Conservation (phyloP, 2,888 invertebrate genomes). For the Liodrosophila aerea region DNA sequence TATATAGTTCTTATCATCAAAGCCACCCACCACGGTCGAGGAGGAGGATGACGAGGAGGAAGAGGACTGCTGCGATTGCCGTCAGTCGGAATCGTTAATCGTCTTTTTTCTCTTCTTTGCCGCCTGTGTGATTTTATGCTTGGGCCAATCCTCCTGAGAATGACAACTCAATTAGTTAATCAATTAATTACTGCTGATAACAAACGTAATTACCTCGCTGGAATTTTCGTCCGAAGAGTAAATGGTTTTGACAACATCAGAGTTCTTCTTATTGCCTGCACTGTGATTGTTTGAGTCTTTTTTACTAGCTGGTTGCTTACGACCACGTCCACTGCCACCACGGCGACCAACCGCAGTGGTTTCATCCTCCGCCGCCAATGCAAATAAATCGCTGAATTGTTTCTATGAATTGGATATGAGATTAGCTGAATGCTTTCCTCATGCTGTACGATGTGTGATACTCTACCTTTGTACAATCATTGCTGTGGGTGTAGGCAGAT, state of each 20-base stretch:
- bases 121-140: slow-evolving; percentile 89
- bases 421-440: too few relatives aligned
- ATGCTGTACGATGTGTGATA: too few relatives aligned
- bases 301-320: slow-evolving; percentile 84
- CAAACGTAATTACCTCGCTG: slow-evolving; percentile 87
- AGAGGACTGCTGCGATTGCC: slow-evolving; percentile 39
- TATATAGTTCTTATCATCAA: slow-evolving; percentile 61
- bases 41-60: slow-evolving; percentile 5
- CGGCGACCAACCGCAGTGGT: slow-evolving; percentile 85
- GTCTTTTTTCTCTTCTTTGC: slow-evolving; percentile 96
- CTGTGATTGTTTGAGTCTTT: slow-evolving; percentile 83
- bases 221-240: slow-evolving; percentile 91
- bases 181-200: neutral
- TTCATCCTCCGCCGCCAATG: slow-evolving; percentile 94
- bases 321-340: slow-evolving; percentile 85
- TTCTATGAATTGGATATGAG: slow-evolving; percentile 83
- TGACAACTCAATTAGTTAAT: neutral
- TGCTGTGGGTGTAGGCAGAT: slow-evolving; percentile 93
- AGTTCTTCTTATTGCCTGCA: slow-evolving; percentile 82
- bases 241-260: slow-evolving; percentile 83
- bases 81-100: slow-evolving; percentile 94
- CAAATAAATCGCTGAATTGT: slow-evolving; percentile 94
- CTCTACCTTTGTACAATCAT: slow-evolving; percentile 90
- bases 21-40: slow-evolving; percentile 31
- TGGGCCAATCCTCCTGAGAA: slow-evolving; percentile 93